A percentile compares a stretch with the other conserved stretches of the same genome.
Conservation (phyloP, 2,888 invertebrate species). For the Gastrophysa polygoni region DNA sequence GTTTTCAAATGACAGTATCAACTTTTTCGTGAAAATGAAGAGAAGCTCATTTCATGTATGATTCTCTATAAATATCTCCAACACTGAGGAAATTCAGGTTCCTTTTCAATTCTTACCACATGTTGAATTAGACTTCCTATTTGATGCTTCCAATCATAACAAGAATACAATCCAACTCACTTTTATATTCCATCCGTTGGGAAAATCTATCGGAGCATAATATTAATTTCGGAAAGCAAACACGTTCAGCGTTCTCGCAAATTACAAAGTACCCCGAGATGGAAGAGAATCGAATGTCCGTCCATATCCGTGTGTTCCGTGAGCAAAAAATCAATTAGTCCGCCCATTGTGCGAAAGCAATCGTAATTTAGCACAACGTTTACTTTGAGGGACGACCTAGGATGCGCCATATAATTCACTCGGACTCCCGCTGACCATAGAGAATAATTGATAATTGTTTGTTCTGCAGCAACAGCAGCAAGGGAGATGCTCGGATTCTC, state of each 20-base stretch:
- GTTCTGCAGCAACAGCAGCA: slow-evolving; percentile 46
- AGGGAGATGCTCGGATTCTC: slow-evolving; percentile 30
- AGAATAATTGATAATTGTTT: slow-evolving; percentile 51
- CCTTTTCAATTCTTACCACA: too few species aligned
- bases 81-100: too few species aligned
- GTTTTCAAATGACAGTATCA: too few species aligned
- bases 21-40: too few species aligned
- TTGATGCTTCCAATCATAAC: too few species aligned
- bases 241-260: not conserved
- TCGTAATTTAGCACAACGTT: slow-evolving; percentile 28
- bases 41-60: too few species aligned
- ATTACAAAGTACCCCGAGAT: not conserved
- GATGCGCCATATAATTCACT: slow-evolving; percentile 24
- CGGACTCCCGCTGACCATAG: slow-evolving; percentile 36
- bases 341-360: slow-evolving; percentile 29
- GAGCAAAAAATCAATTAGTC: slow-evolving; percentile 27
- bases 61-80: too few species aligned
- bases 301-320: not conserved
- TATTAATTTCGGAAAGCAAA: not conserved
- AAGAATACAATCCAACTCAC: too few species aligned
- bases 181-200: not conserved
- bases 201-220: not conserved
- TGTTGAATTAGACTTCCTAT: too few species aligned
- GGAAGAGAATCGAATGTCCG: not conserved
- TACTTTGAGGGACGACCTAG: slow-evolving; percentile 29